phyloP scores from a whole-genome alignment of 2,888 invertebrate species.

The Gastrophysa polygoni region DNA sequence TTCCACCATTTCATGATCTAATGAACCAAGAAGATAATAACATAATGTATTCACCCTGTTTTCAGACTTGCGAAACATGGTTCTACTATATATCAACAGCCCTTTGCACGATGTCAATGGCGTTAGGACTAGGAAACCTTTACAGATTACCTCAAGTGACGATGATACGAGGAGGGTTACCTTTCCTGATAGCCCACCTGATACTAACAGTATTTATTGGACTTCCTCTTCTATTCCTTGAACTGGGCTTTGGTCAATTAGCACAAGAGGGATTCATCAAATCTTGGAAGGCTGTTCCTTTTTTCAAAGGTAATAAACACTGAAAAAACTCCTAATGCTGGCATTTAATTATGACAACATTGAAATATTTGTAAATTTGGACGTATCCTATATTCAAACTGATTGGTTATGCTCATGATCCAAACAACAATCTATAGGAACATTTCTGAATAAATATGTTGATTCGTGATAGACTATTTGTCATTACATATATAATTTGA shows the following conservation, averaged over 20 bases:
- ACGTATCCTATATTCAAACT: neutral
- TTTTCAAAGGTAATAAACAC: constrained; percentile 65
- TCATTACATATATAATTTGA: constrained; percentile 2
- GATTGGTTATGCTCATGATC: constrained; percentile 8
- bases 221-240: constrained; percentile 65
- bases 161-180: constrained; percentile 65
- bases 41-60: no score
- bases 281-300: constrained; percentile 69
- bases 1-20: no score
- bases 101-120: constrained; percentile 63
- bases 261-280: constrained; percentile 70
- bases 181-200: constrained; percentile 63
- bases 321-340: no score
- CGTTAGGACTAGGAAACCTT: constrained; percentile 63
- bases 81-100: constrained; percentile 56
- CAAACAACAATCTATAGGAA: constrained; percentile 3
- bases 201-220: constrained; percentile 61
- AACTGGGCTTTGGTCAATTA: constrained; percentile 68
- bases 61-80: constrained; percentile 56
- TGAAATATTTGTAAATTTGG: no score
- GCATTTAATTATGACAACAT: no score
- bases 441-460: constrained; percentile 3
- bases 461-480: constrained; percentile 3
- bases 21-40: no score
- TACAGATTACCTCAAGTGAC: constrained; percentile 67